These are phyloP conservation scores for Heliangelus exortis DNA, from an alignment of 2,797 vertebrate genomes.

Conservation along the genomic window DNA sequence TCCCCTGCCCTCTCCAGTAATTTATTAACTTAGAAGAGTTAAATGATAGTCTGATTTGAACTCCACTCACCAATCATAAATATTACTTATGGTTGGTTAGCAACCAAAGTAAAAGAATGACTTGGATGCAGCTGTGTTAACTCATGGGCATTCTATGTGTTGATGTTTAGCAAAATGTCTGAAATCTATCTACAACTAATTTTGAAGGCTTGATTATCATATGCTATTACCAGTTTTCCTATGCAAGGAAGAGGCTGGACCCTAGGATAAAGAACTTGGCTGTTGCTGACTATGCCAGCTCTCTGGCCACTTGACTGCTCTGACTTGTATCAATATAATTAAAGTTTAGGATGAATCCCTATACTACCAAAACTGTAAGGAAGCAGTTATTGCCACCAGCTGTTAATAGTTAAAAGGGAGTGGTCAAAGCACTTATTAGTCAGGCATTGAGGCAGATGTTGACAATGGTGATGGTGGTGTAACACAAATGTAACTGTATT, in stretches of 20 bases:
- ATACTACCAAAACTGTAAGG: background rate
- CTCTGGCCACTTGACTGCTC: background rate
- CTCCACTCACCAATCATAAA: background rate
- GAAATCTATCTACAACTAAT: background rate
- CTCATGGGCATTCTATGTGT: background rate
- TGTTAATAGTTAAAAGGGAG: background rate
- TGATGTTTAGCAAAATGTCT: background rate
- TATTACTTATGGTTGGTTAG: background rate
- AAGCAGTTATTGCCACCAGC: background rate
- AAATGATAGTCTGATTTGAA: background rate
- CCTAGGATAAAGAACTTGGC: background rate
- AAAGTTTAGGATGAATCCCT: background rate
- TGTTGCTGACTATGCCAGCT: background rate
- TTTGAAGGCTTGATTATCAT: background rate
- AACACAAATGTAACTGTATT: background rate
- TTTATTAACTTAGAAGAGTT: background rate
- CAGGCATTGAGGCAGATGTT: background rate
- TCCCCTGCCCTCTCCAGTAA: background rate
- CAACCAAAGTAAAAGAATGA: background rate
- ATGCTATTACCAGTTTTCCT: background rate
- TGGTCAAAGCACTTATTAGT: background rate
- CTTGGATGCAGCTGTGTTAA: background rate
- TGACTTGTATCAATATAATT: background rate
- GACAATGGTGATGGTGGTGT: background rate
- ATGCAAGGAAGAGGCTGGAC: background rate